phyloP scores from a whole-genome alignment of 1,140 invertebrate genomes.

The Drosophila serrata region DNA sequence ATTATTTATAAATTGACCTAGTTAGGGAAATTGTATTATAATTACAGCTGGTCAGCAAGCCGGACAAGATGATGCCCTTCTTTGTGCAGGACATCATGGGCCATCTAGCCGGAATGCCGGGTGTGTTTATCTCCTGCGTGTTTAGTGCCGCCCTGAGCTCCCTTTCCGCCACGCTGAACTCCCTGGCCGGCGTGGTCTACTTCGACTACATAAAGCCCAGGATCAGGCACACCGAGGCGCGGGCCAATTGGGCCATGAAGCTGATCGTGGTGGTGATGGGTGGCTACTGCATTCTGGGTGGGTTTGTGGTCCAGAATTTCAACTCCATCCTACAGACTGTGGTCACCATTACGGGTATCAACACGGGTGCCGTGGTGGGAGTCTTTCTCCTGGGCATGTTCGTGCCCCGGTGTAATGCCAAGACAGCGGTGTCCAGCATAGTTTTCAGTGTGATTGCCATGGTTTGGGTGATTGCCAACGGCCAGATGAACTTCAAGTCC shows the following conservation, averaged over 20 bases:
- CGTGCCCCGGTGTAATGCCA: conserved; percentile 88
- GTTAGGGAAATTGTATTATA: not conserved
- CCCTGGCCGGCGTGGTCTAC: conserved; percentile 91
- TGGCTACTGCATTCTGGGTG: conserved; percentile 87
- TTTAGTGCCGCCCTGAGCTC: conserved; percentile 90
- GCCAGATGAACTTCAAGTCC: conserved; percentile 88
- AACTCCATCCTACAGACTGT: conserved; percentile 88
- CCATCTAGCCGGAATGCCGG: conserved; percentile 87
- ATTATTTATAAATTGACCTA: not conserved
- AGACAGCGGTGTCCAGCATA: conserved; percentile 90
- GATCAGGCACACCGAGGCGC: conserved; percentile 86
- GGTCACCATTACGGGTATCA: conserved; percentile 88
- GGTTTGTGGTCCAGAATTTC: conserved; percentile 89
- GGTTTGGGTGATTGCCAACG: conserved; percentile 92
- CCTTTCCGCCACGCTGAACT: conserved; percentile 90
- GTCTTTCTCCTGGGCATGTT: conserved; percentile 91
- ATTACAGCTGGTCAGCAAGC: conserved; percentile 80
- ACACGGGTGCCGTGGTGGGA: conserved; percentile 89
- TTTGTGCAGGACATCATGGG: conserved; percentile 89
- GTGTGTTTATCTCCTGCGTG: conserved; percentile 89
- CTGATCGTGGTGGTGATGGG: conserved; percentile 87
- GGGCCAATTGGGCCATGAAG: conserved; percentile 88
- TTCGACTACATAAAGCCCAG: conserved; percentile 90
- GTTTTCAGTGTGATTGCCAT: conserved; percentile 88
- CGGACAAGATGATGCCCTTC: conserved; percentile 87